Evolutionary conservation across 2,888 invertebrate genomes (phyloP).

Genomic region (Stratiomys singularior): DNA sequence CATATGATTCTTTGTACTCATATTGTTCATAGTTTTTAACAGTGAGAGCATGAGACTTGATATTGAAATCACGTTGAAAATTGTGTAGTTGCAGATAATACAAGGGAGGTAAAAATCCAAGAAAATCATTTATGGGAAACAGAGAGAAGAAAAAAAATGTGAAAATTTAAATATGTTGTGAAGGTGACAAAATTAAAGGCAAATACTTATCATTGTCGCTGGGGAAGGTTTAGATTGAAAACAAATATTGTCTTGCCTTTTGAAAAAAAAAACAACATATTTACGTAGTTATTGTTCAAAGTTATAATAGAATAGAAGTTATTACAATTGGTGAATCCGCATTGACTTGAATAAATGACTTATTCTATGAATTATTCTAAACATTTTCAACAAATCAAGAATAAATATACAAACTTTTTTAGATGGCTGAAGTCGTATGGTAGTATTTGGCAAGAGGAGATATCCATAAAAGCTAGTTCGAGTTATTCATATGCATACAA

Average conservation of each 20-base stretch:
- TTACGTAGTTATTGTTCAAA: not conserved
- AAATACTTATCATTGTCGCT: not conserved
- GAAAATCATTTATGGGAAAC: not conserved
- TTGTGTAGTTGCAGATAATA: too few species aligned
- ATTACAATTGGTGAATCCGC: too few species aligned
- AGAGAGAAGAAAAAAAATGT: not conserved
- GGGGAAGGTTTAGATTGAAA: too few species aligned
- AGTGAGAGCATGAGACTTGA: not conserved
- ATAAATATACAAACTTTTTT: conserved; percentile 61
- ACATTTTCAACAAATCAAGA: not conserved
- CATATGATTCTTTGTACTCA: too few species aligned
- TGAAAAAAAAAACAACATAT: not conserved
- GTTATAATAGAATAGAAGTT: too few species aligned
- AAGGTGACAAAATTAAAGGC: conserved; percentile 2
- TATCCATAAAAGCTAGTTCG: conserved; percentile 57
- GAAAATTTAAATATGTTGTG: not conserved
- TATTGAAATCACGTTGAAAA: too few species aligned
- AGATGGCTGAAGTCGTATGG: conserved; percentile 62
- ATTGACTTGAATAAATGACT: too few species aligned
- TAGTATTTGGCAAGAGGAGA: conserved; percentile 62
- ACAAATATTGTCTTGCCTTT: not conserved
- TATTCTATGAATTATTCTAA: not conserved
- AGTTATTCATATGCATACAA: conserved; percentile 17
- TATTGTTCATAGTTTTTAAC: not conserved
- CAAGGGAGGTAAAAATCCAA: not conserved